A percentile compares a stretch with the other conserved stretches of the same genome.
Conservation (phyloP, 2,113 vertebrate species). For the Meles meles region DNA sequence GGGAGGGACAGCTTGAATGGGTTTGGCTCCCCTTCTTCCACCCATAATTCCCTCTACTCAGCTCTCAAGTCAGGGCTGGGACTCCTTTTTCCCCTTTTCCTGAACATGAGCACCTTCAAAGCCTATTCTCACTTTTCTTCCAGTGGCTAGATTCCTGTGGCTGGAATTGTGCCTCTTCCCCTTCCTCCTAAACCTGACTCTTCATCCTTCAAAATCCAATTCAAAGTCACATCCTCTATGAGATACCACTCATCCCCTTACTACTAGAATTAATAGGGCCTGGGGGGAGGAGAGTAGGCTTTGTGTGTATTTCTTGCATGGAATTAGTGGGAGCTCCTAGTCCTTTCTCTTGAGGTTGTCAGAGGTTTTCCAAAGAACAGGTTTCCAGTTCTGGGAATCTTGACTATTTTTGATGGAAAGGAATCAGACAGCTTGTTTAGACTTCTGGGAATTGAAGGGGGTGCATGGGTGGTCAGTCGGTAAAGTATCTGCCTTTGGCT, state of each 20-base stretch:
- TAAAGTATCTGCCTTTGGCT: background rate
- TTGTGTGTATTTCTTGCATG: background rate
- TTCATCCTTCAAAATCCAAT: background rate
- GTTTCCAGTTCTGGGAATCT: background rate
- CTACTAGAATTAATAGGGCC: background rate
- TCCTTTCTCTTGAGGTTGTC: background rate
- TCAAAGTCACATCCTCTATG: background rate
- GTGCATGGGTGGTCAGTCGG: background rate
- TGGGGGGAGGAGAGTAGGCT: background rate
- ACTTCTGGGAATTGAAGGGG: background rate
- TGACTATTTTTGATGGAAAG: slow-evolving; percentile 18
- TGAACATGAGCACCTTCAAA: background rate
- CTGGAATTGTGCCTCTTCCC: background rate
- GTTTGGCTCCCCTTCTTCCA: background rate
- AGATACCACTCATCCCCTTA: background rate
- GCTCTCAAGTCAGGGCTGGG: background rate
- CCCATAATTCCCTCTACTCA: background rate
- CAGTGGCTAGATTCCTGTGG: background rate
- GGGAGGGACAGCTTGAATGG: background rate
- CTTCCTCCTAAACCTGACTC: background rate
- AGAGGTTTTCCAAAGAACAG: background rate
- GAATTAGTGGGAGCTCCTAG: background rate
- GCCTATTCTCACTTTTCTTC: background rate
- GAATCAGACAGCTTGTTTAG: background rate
- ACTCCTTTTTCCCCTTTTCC: background rate